Base-by-base conservation (phyloP, 2,113 vertebrate genomes). In the Lampris incognitus region DNA sequence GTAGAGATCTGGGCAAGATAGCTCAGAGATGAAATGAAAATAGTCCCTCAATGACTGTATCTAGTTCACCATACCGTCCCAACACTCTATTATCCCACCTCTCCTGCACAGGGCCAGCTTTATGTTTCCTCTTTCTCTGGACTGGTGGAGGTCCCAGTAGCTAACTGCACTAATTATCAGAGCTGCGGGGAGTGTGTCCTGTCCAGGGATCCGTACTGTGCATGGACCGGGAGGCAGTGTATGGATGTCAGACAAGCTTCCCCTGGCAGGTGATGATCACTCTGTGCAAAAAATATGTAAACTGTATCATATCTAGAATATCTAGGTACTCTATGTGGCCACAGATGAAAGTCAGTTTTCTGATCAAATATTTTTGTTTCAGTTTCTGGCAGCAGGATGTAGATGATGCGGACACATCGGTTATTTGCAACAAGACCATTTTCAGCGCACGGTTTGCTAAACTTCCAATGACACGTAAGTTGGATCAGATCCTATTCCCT, bases 131-230 rank as follows among this genome's bases (percentile, higher is more conserved):
- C 96, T 1, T 94, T 96, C 79, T 89, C 94, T 0, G 92, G 93
- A 0, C 86, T 99, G 64, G 95, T 95, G 52, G 96, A 97, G 91
- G 94, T 98, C 74, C 96, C 97, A 0, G 92, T 98, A 0, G 96
- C 97, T 73, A 98, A 97, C 92, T 99, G 98, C 91, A 95, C 94
- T 82, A 95, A 97, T 74, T 97, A 99, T 81, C 93, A 68, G 82
- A 98, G 93, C 94, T 99, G 98, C 0, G 97, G 96, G 7, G 97
- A 99, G 67, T 99, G 98, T 6, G 76, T 99, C 78, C 94, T 99
- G 37, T 95, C 97, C 1, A 95, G 97, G 74, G 98, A 99, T 83
- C 97, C 98, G 3, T 98, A 97, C 94, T 99, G 97, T 0, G 97
- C 94, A 5, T 99, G 98, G 98, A 95, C 82, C 2, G 88, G 88